Evolutionary conservation across 2,113 vertebrate species (phyloP), one percentile per base, ranked within the genome.

Genomic region (Recurvirostra avosetta): DNA sequence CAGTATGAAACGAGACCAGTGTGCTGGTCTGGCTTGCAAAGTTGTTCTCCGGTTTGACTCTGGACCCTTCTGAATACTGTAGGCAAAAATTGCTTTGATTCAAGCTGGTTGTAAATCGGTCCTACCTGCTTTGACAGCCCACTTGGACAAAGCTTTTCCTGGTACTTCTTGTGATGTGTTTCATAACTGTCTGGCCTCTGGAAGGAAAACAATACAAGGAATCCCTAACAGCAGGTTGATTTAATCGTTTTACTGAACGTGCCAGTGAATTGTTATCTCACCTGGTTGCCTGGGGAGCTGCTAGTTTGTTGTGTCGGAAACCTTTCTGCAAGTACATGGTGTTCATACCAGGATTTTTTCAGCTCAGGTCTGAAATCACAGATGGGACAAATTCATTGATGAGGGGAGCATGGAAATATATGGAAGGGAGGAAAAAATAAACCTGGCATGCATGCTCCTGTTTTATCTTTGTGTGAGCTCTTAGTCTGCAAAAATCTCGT

Each of bases 181-280:
- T 90, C 59, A 18, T 78, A 73, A 81, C 90, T 80, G 71, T 68
- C 71, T 96, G 92, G 23, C 71, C 79, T 81, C 65, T 88, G 94
- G 86, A 81, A 92, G 82, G 88, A 88, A 94, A 94, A 86, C 79
- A 91, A 43, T 61, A 68, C 17, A 16, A 79, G 86, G 92, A 86
- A 91, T 92, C 73, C 86, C 62, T 87, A 68, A 68, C 65, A 95
- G 84, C 79, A 88, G 77, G 80, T 86, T 90, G 92, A 72, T 88
- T 55, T 62, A 66, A 90, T 96, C 8, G 0, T 72, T 87, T 84
- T 34, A 30, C 43, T 29, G 65, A 71, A 72, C 0, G 0, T 95
- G 88, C 91, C 83, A 92, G 83, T 27, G 83, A 86, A 26, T 81
- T 92, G 82, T 92, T 94, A 71, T 47, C 83, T 12, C 83, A 71